A percentile compares a stretch with the other conserved stretches of the same genome.
These are phyloP conservation scores for Imbricaverruca yamaguchii DNA, from an alignment of 2,888 invertebrate genomes.

Conservation along the genomic window DNA sequence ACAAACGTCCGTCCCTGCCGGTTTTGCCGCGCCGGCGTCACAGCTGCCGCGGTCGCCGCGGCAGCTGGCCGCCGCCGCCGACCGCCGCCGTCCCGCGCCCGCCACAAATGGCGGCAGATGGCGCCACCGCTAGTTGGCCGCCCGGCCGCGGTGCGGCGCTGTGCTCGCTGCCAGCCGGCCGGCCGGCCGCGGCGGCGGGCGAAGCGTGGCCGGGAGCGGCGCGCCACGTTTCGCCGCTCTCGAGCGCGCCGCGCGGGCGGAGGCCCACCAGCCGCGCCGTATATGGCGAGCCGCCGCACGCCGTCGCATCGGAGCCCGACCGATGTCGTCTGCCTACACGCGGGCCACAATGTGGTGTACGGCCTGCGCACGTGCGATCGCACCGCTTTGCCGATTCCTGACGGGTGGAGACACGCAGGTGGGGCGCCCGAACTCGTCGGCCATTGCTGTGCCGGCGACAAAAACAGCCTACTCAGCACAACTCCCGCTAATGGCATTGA, in stretches of 20 bases:
- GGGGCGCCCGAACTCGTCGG: too few species aligned
- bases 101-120: conserved; percentile 29
- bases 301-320: neutral
- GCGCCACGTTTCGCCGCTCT: neutral
- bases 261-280: neutral
- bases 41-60: neutral
- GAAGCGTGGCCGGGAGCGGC: neutral
- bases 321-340: too few species aligned
- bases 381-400: too few species aligned
- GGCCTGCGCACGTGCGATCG: too few species aligned
- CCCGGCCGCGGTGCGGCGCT: conserved; percentile 21
- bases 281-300: neutral
- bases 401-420: too few species aligned
- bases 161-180: conserved; percentile 28
- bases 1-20: neutral
- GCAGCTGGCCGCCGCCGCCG: neutral
- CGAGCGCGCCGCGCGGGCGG: neutral
- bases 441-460: too few species aligned
- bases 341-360: too few species aligned
- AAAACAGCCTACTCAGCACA: too few species aligned
- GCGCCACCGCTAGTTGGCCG: conserved; percentile 26
- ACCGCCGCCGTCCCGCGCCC: conserved; percentile 19
- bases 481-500: too few species aligned
- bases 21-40: neutral
- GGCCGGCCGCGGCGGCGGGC: neutral